Base-by-base conservation (phyloP, 2,888 invertebrate species). In the Erynnis tages region DNA sequence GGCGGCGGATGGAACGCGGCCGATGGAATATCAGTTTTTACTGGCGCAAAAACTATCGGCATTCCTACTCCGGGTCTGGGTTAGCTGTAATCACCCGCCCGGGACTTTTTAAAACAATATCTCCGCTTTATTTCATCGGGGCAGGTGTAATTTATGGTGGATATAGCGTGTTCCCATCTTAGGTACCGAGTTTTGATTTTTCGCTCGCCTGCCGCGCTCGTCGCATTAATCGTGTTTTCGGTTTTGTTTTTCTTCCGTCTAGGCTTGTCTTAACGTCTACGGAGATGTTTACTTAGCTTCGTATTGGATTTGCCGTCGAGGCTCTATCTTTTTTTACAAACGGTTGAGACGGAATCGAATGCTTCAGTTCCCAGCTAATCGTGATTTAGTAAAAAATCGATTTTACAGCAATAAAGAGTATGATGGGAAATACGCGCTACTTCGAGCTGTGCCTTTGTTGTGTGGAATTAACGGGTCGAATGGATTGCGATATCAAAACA, bases 11-110 rank as follows among this genome's bases (percentile, higher is more conserved):
- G 71, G 79, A 82, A 79, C 80, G 79, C 79, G 79, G 79, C 69
- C 83, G 79, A 82, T 77, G 83, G 83, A 84, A 83, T 86, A 85
- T 87, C 82, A 83, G 80, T 85, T 88, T 88, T 88, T 87, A 84
- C 79, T 65, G 79, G 65, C 79, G 89, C 85, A 88, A 89, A 89
- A 88, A 87, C 87, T 87, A 83, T 87, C 64, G 86, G 87, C 82
- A 88, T 89, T 83, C 74, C 76, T 77, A 76, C 80, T 81, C 78
- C 76, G 79, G 78, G 80, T 81, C 78, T 77, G 79, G 78, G 82
- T 76, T 79, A 76, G 80, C 76, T 69, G 82, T 82, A 85, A 87
- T 87, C 85, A 82, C 76, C 69, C 75, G 76, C 69, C 58, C 65
- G 81, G 73, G 82, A 80, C 77, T 76, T 83, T 81, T 85, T 84